A percentile compares a stretch with the other conserved stretches of the same genome.
phyloP scores from a whole-genome alignment of 1,140 invertebrate genomes.

The Bombus waltoni region DNA sequence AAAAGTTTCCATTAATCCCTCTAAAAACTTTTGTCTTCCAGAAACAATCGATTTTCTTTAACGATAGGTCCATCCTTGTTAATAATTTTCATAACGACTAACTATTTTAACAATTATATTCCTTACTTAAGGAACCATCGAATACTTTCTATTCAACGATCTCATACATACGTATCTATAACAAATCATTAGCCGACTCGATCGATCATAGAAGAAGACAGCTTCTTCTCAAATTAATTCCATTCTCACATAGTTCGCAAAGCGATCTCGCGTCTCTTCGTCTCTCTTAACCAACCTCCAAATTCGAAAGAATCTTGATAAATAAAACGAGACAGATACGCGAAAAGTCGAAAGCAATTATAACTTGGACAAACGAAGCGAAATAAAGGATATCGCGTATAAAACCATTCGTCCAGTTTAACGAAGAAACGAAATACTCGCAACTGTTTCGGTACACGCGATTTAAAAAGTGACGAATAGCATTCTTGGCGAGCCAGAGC shows the following conservation, averaged over 20 bases:
- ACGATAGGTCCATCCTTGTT: not conserved
- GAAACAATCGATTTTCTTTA: not conserved
- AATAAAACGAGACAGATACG: not conserved
- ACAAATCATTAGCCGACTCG: too few species aligned
- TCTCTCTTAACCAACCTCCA: not conserved
- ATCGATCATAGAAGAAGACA: not conserved
- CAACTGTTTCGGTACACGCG: not conserved
- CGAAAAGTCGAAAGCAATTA: not conserved
- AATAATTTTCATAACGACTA: not conserved
- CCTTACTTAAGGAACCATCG: not conserved
- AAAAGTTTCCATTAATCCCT: too few species aligned
- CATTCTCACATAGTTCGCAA: too few species aligned
- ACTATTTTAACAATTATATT: too few species aligned
- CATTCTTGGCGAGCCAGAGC: not conserved
- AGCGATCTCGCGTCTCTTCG: not conserved
- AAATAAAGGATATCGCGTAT: not conserved
- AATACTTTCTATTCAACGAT: not conserved
- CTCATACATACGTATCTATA: not conserved
- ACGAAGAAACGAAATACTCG: not conserved
- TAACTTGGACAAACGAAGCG: too few species aligned
- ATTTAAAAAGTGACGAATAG: conserved; percentile 5
- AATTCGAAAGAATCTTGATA: not conserved
- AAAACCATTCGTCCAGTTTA: not conserved
- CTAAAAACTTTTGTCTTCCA: too few species aligned
- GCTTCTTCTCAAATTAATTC: not conserved